Base-by-base conservation (phyloP, 2,797 vertebrate genomes). In the Pangasius djambal region DNA sequence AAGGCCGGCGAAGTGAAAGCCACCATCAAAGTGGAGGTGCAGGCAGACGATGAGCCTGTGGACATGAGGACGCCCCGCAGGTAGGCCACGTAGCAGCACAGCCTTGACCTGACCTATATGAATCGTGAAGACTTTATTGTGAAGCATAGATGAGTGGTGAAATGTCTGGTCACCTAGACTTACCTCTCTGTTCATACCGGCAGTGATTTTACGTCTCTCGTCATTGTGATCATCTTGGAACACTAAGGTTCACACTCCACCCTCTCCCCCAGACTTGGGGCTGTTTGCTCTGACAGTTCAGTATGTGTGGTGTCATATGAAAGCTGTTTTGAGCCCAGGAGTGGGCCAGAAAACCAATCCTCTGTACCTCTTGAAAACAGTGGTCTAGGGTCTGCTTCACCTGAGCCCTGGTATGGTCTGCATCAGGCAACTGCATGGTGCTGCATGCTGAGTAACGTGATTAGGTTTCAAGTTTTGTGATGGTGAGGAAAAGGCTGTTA, bases 61-160 rank as follows among this genome's bases (percentile, higher is more conserved):
- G 98, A 99, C 90, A 99, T 99, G 98, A 99, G 98, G 89, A 99
- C 98, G 28, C 96, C 97, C 0, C 98, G 98, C 95, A 98, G 97
- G 98, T 99, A 93, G 50, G 86, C 61, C 77, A 61, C 15, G 8
- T 4, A 37, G 57, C 57, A 63, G 25, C 22, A 61, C 2, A 40
- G 34, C 28, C 37, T 40, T 81, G 18, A 34, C 31, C 8, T 31
- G 28, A 55, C 6, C 12, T 22, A 3, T 15, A 69, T 15, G 10
- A 57, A 52, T 70, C 48, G 3, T 69, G 10, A 61, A 28, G 22
- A 28, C 12, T 55, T 37, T 67, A n/a, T n/a, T n/a, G n/a, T n/a
- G n/a, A n/a, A 61, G 13, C 52, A 57, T 57, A 2, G 8, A 25
- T 37, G 31, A 37, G 4, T 82, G 55, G 15, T 13, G 22, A 82